Evolutionary conservation across 2,888 invertebrate species (phyloP), one percentile per base, ranked within the genome.

Genomic region (Drosophila yooni): DNA sequence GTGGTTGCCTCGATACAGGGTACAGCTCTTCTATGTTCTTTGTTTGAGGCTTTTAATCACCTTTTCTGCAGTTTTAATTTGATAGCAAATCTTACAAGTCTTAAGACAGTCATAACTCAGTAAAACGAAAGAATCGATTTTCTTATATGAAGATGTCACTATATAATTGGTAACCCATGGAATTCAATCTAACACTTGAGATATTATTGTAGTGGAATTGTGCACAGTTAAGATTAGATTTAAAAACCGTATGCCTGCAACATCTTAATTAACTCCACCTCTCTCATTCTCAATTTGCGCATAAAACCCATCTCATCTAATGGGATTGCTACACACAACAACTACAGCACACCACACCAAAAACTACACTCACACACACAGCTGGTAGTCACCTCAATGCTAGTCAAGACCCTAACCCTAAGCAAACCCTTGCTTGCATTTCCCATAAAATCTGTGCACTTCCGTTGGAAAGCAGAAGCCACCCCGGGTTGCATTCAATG

Each of bases 371-470:
- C n/a, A 29, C 50, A 46, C 21, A 25, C 31, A 36, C 66, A 76
- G 61, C 70, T 79, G 36, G 57, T 63, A 85, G 63, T 78, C 89
- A 83, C 61, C 72, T 59, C 70, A 43, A 38, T 51, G 54, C 21
- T 74, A 74, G 57, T 66, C 70, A 58, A 71, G 74, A 76, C 73
- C 57, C 40, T 56, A 40, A 68, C 67, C 62, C n/a, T 29, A n/a
- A 18, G 8, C 11, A 57, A 86, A 81, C 84, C 89, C 85, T 69
- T 74, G 67, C 81, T 54, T 64, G 76, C 70, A 79, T 64, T 88
- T 85, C 56, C 85, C 76, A 89, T 89, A 85, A 85, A 85, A 85
- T 88, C 88, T 83, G 59, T 43, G 38, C 74, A 83, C 76, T 81
- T 87, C 88, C 83, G 88, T 64, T 75, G 4, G 60, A 38, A 67